Percentiles rank a stretch among this genome's conserved stretches.
These are phyloP conservation scores for Chromobotia macracanthus DNA, from an alignment of 2,797 vertebrate genomes.

Conservation along the genomic window DNA sequence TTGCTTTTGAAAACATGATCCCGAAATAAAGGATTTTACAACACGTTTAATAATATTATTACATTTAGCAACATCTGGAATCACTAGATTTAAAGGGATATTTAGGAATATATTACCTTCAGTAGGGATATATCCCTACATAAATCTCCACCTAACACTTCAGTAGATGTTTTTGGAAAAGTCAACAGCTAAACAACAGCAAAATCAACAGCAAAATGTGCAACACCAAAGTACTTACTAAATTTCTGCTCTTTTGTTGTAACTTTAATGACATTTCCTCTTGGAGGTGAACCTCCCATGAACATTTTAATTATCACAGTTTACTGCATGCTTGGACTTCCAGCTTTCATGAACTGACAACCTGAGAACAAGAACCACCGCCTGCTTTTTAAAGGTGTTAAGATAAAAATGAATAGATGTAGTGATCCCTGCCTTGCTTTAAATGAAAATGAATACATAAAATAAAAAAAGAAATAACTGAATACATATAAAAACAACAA, in stretches of 20 bases:
- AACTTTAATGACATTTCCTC: constrained; percentile 32
- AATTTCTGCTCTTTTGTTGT: constrained; percentile 29
- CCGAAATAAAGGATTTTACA: not conserved
- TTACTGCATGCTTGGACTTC: constrained; percentile 36
- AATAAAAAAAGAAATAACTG: too few species aligned
- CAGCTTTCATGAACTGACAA: constrained; percentile 40
- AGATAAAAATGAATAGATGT: constrained; percentile 30
- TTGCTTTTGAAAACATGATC: too few species aligned
- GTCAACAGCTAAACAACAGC: not conserved
- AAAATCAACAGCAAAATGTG: constrained; percentile 23
- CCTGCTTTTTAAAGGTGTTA: constrained; percentile 40
- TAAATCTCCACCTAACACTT: not conserved
- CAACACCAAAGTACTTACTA: constrained; percentile 6
- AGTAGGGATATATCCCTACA: not conserved
- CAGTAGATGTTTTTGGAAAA: not conserved
- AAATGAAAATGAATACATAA: not conserved
- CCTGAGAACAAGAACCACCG: constrained; percentile 43
- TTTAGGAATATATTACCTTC: not conserved
- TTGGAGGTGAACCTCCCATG: constrained; percentile 15
- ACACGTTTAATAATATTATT: not conserved
- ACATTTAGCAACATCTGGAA: not conserved
- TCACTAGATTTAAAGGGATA: not conserved
- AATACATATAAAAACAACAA: not conserved
- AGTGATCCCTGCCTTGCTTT: not conserved
- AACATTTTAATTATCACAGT: constrained; percentile 53